Percentiles rank a stretch among this genome's conserved stretches.
These are phyloP conservation scores for Bombyx mandarina DNA, from an alignment of 1,140 invertebrate genomes.

Conservation along the genomic window DNA sequence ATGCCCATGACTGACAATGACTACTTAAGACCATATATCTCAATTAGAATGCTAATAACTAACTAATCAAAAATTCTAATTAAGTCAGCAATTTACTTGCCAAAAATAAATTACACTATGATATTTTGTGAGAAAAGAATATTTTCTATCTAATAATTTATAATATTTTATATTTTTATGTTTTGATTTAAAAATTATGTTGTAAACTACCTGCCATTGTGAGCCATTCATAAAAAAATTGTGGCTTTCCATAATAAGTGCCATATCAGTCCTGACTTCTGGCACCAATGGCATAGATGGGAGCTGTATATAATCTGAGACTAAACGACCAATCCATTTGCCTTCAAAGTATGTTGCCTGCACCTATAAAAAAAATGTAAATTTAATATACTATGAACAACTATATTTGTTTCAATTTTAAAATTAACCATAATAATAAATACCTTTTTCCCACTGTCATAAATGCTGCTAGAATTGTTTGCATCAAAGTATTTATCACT, in stretches of 20 bases:
- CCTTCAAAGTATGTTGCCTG: conserved; percentile 58
- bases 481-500: conserved; percentile 43
- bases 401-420: conserved; percentile 2
- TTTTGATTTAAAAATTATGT: not conserved
- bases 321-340: conserved; percentile 44
- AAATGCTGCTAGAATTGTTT: conserved; percentile 39
- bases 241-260: conserved; percentile 51
- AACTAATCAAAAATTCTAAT: no score
- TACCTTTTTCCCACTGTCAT: conserved; percentile 46
- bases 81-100: no score
- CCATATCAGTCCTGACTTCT: conserved; percentile 49
- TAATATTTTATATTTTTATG: no score
- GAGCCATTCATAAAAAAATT: conserved; percentile 57
- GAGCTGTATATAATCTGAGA: conserved; percentile 46
- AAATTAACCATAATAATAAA: conserved; percentile 7
- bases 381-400: not conserved
- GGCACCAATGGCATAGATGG: conserved; percentile 35
- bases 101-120: no score
- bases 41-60: no score
- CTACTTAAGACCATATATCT: no score
- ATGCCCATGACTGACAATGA: no score
- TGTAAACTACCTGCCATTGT: conserved; percentile 41
- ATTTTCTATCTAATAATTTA: no score
- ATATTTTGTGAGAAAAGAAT: no score
- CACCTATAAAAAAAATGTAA: conserved; percentile 32